A percentile compares a stretch with the other conserved stretches of the same genome.
Conservation (phyloP, 2,113 vertebrate species). For the Cairina moschata region DNA sequence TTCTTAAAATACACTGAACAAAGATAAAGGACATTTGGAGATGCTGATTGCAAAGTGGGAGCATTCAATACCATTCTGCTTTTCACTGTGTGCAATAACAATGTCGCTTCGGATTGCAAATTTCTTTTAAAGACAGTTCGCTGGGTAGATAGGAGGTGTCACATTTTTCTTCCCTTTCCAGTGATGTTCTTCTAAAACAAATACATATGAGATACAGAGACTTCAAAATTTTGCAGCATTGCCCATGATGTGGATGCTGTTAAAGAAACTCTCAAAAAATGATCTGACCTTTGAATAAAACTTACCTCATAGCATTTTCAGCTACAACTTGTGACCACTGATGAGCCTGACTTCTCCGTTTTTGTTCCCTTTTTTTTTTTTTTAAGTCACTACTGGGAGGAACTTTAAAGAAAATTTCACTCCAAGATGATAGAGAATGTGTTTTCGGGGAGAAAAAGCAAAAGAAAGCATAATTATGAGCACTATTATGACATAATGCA, state of each 20-base stretch:
- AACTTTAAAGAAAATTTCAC: neutral
- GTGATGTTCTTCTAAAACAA: neutral
- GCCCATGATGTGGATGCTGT: neutral
- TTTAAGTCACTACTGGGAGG: neutral
- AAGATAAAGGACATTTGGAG: conserved; percentile 9
- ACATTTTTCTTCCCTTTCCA: neutral
- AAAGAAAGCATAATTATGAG: neutral
- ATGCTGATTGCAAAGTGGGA: conserved; percentile 16
- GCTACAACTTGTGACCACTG: neutral
- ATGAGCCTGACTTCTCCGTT: neutral
- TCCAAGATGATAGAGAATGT: neutral
- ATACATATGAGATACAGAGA: rapidly evolving
- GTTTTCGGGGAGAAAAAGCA: neutral
- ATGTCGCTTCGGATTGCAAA: neutral
- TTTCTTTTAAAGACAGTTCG: neutral
- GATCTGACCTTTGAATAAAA: neutral
- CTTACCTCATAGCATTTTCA: neutral
- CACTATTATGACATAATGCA: neutral
- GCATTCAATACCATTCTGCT: rapidly evolving
- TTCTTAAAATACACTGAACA: neutral
- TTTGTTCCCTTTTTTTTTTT: neutral
- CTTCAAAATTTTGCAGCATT: neutral
- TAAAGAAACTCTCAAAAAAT: neutral
- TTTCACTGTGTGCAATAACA: rapidly evolving
- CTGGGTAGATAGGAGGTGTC: neutral